Evolutionary conservation across 2,888 invertebrate species (phyloP).

Genomic region (Aphodius granarius): DNA sequence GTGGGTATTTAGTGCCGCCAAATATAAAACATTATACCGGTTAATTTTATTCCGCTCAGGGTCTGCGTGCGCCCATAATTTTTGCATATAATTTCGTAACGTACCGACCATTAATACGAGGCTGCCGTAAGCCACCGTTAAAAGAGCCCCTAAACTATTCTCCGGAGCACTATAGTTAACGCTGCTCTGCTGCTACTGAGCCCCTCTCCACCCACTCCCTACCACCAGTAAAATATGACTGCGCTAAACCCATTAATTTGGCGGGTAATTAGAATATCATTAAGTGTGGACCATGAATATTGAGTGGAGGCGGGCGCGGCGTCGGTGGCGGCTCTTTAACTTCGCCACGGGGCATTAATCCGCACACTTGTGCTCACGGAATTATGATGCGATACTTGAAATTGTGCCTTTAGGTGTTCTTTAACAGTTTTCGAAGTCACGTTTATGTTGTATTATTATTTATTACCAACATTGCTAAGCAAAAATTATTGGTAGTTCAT

Average conservation of each 20-base stretch:
- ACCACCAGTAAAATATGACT: constrained; percentile 28
- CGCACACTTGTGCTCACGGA: not conserved
- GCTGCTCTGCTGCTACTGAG: not conserved
- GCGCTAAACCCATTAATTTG: constrained; percentile 36
- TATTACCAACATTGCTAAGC: too few relatives aligned
- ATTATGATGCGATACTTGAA: not conserved
- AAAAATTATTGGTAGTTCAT: too few relatives aligned
- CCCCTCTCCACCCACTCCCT: not conserved
- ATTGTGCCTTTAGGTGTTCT: not conserved
- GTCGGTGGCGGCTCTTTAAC: not conserved
- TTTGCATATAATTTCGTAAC: constrained; percentile 13
- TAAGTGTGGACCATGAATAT: constrained; percentile 39
- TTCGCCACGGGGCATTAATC: not conserved
- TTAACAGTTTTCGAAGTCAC: too few relatives aligned
- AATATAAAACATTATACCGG: not conserved
- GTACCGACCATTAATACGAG: constrained; percentile 8
- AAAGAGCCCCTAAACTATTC: constrained; percentile 25
- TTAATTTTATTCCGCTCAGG: constrained; percentile 16
- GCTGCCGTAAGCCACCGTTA: constrained; percentile 16
- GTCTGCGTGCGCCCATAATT: constrained; percentile 4
- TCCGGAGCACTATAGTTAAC: constrained; percentile 20
- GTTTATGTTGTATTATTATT: too few relatives aligned
- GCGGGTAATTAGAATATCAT: constrained; percentile 41
- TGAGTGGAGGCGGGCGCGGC: constrained; percentile 24
- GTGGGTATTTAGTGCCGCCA: not conserved